Base-by-base conservation (phyloP, 2,797 vertebrate species). In the Muscicapa striata region DNA sequence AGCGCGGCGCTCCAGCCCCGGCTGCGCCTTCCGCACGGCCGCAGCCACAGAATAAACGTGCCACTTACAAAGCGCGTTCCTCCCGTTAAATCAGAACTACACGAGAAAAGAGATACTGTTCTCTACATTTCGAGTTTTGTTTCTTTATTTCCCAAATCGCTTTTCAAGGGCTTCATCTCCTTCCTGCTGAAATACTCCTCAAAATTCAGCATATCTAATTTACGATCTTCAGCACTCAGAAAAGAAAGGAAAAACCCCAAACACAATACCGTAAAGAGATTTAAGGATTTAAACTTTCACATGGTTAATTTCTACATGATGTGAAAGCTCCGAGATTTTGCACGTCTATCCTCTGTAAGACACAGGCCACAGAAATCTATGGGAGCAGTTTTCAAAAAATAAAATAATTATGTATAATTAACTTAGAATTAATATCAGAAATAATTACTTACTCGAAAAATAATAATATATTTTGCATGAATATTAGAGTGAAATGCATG, bases 251-350 rank as follows among this genome's bases (percentile, higher is more conserved):
- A 49, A 51, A 23, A 10, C 0, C 16, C 41, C 30, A 63, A 63
- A 32, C 30, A 17, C 58, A 46, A 62, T 22, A n/a, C 73, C 30
- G 23, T 51, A 46, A 83, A 63, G 57, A 89, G 69, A 94, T 94
- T 84, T 38, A 81, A 15, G 36, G 55, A 85, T 51, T 75, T 89
- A 86, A 87, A 82, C 82, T 87, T 95, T n/a, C 16, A 94, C 88
- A 80, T 52, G 24, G 48, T 75, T 94, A 74, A 96, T 97, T 93
- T 88, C 61, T 66, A 70, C 21, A 75, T 16, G 15, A 82, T 51
- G 18, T 32, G 45, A 51, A 52, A 40, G 32, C 61, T 73, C 10
- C 10, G 52, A 90, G 61, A 90, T 93, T 83, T 73, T 64, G 54
- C 59, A 69, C 0, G 0, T 34, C 55, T 30, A 1, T 18, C 32